A percentile compares a stretch with the other conserved stretches of the same genome.
Conservation (phyloP, 2,888 invertebrate genomes). For the Ophion ellenae region DNA sequence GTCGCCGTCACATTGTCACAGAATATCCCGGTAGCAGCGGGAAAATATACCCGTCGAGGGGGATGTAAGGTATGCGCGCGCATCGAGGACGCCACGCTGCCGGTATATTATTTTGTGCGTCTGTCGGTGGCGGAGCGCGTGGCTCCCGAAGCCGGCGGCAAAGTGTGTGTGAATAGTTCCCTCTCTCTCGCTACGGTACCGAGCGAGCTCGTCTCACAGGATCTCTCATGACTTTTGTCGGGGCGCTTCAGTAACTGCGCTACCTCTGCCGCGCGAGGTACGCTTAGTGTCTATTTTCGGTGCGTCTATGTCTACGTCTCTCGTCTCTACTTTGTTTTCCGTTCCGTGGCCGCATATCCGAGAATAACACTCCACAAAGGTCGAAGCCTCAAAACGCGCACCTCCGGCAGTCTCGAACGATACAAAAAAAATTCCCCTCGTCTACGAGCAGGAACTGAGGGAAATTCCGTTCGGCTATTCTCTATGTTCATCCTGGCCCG, state of each 20-base stretch:
- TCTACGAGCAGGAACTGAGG: too few relatives aligned
- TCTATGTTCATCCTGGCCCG: too few relatives aligned
- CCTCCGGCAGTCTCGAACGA: too few relatives aligned
- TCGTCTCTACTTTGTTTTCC: background rate
- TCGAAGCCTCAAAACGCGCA: too few relatives aligned
- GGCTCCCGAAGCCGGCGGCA: background rate
- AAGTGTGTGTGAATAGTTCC: slow-evolving; percentile 1
- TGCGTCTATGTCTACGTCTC: background rate
- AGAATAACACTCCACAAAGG: too few relatives aligned
- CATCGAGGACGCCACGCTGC: slow-evolving; percentile 77
- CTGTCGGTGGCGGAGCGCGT: slow-evolving; percentile 27
- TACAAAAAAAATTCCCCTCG: too few relatives aligned
- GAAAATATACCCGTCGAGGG: slow-evolving; percentile 25
- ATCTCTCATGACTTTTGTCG: slow-evolving; percentile 16
- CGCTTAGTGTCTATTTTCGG: background rate
- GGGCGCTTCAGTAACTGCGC: slow-evolving; percentile 77
- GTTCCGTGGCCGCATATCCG: too few relatives aligned
- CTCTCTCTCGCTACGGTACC: slow-evolving; percentile 61
- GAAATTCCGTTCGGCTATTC: too few relatives aligned
- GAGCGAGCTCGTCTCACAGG: slow-evolving; percentile 57
- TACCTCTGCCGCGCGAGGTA: slow-evolving; percentile 72
- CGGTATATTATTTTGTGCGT: slow-evolving; percentile 43
- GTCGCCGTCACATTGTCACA: background rate
- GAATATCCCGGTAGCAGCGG: slow-evolving; percentile 22
- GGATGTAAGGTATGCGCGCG: slow-evolving; percentile 76